Evolutionary conservation across 1,140 invertebrate species (phyloP).

Genomic region (Bombus superbus): DNA sequence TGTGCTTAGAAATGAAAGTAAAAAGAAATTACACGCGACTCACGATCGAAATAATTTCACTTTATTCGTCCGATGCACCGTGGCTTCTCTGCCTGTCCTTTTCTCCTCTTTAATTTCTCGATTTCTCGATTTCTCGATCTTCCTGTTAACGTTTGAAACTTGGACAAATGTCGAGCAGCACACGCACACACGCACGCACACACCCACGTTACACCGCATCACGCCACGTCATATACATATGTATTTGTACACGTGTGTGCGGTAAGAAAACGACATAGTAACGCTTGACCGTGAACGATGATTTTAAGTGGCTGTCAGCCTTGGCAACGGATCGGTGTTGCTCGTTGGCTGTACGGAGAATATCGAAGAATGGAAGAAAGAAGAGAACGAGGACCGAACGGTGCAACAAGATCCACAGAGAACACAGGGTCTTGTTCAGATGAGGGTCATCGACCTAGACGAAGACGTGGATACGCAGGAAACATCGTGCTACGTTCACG

Average conservation of each 20-base stretch:
- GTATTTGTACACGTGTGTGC: not conserved
- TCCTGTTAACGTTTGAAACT: not conserved
- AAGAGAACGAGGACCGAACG: not conserved
- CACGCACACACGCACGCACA: not conserved
- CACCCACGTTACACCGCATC: not conserved
- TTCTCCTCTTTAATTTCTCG: not conserved
- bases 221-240: not conserved
- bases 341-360: conserved; percentile 70
- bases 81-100: not conserved
- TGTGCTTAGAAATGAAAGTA: not conserved
- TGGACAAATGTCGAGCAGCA: not conserved
- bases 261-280: conserved; percentile 1
- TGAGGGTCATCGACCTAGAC: conserved; percentile 74
- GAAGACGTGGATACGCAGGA: conserved; percentile 77
- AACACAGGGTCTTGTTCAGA: conserved; percentile 76
- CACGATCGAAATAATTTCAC: conserved; percentile 17
- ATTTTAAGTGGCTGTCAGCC: conserved; percentile 82
- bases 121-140: not conserved
- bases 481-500: conserved; percentile 79
- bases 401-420: conserved; percentile 2
- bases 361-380: conserved; percentile 35
- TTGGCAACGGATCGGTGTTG: conserved; percentile 79
- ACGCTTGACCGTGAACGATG: conserved; percentile 74
- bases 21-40: conserved; percentile 14
- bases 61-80: not conserved